Base-by-base conservation (phyloP, 2,888 invertebrate species). In the Parapristionchus giblindavisi region DNA sequence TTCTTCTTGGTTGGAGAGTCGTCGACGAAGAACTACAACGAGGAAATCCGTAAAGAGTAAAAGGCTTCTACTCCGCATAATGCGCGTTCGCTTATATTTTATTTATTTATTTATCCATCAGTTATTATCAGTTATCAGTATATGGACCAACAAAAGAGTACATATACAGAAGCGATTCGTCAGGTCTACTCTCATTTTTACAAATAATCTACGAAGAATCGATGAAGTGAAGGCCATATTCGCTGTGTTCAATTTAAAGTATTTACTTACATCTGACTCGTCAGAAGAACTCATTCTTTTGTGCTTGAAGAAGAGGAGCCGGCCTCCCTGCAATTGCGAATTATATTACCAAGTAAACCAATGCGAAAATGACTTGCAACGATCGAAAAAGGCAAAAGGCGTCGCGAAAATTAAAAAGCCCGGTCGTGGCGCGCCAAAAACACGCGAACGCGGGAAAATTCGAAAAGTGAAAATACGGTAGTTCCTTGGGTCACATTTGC, bases 1-100 rank as follows among this genome's bases (percentile, higher is more conserved):
- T 73, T 75, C 66, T 78, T 80, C 40, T 79, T 79, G 75, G 65
- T 75, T 8, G 73, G 73, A 4, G 73, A 73, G 29, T 61, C 73
- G 48, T 73, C 73, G 4, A 60, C 51, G 34, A 73, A 73, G 36
- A 73, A 73, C 73, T 73, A 17, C 1, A 70, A 54, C 52, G 8
- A 51, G n/a, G n/a, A n/a, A n/a, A n/a, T n/a, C n/a, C n/a, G n/a
- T n/a, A n/a, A n/a, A n/a, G n/a, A n/a, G n/a, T n/a, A n/a, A n/a
- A n/a, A n/a, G n/a, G n/a, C n/a, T n/a, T n/a, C n/a, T n/a, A n/a
- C n/a, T n/a, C n/a, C n/a, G n/a, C n/a, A n/a, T n/a, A n/a, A n/a
- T n/a, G n/a, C n/a, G n/a, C n/a, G n/a, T n/a, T n/a, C n/a, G n/a
- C n/a, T n/a, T n/a, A n/a, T n/a, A n/a, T n/a, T n/a, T n/a, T n/a